Evolutionary conservation across 2,797 vertebrate species (phyloP), one percentile per base, ranked within the genome.

Genomic region (Lates japonicus): DNA sequence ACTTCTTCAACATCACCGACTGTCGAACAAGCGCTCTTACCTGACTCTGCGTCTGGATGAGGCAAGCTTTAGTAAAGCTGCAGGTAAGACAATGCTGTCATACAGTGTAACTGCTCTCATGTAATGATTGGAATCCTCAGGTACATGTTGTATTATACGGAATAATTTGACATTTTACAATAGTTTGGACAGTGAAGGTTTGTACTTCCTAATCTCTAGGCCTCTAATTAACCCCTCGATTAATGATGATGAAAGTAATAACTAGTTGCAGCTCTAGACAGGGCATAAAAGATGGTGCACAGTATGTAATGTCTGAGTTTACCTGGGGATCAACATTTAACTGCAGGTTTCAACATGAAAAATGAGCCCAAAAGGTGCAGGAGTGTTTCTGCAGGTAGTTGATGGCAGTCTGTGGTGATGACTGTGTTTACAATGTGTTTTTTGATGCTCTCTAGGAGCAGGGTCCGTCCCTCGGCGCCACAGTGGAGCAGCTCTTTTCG

Each of bases 1-100:
- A 99, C 79, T 99, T 99, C 92, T 96, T 99, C 91, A 98, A 96
- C 90, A 95, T 99, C 92, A 99, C 98, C 0, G 98, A 99, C 88
- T 96, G 95, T 0, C 93, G 97, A 25, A 99, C 98, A 0, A n/a
- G 93, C 84, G 3, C 31, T 97, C 31, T 84, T 97, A 57, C 83
- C 97, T 0, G 97, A 99, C 83, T 76, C 90, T 0, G n/a, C 95
- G 95, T 63, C 92, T 99, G 79, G 98, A 99, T 75, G 92, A 92
- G 82, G 98, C 98, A 98, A 90, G 88, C 46, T 1, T 92, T 97
- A 55, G 98, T 99, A 97, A 20, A 93, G 95, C 90, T 97, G 96
- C 96, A 97, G 98, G 98, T 99, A 69, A 84, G 69, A 25, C 39
- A 6, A 35, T 52, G 37, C 13, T 4, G n/a, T 37, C 42, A 5